Conservation (phyloP, 2,113 vertebrate genomes). For the Podarcis muralis region DNA sequence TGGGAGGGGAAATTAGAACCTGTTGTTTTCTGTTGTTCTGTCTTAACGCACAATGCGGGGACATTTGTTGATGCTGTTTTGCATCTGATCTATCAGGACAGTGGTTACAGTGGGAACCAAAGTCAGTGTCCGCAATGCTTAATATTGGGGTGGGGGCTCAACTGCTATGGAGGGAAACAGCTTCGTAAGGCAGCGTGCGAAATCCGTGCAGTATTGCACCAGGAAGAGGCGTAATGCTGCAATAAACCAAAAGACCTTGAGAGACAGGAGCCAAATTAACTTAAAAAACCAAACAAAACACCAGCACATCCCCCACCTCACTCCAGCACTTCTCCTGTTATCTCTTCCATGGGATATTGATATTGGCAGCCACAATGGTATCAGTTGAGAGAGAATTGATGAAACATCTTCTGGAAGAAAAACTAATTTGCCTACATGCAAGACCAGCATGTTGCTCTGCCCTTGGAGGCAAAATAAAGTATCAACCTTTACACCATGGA, state of each 20-base stretch:
- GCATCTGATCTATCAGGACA: background rate
- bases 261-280: slow-evolving; percentile 21
- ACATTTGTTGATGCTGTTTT: background rate
- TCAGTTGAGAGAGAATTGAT: slow-evolving; percentile 42
- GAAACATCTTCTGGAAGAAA: slow-evolving; percentile 59
- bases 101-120: background rate
- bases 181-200: background rate
- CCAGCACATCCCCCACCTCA: background rate
- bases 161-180: background rate
- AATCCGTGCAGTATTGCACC: background rate
- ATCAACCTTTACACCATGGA: slow-evolving; percentile 50
- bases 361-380: slow-evolving; percentile 57
- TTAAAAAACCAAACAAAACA: slow-evolving; percentile 24
- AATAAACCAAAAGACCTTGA: slow-evolving; percentile 36
- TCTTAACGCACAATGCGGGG: background rate
- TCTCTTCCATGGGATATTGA: slow-evolving; percentile 49
- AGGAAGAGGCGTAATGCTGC: background rate
- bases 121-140: background rate
- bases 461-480: slow-evolving; percentile 69
- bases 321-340: slow-evolving; percentile 5
- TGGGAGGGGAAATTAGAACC: background rate
- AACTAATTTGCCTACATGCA: slow-evolving; percentile 62
- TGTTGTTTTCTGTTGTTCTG: background rate
- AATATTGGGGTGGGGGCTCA: background rate
- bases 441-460: slow-evolving; percentile 63